Conservation (phyloP, 2,113 vertebrate species). For the Brachirus orientalis region DNA sequence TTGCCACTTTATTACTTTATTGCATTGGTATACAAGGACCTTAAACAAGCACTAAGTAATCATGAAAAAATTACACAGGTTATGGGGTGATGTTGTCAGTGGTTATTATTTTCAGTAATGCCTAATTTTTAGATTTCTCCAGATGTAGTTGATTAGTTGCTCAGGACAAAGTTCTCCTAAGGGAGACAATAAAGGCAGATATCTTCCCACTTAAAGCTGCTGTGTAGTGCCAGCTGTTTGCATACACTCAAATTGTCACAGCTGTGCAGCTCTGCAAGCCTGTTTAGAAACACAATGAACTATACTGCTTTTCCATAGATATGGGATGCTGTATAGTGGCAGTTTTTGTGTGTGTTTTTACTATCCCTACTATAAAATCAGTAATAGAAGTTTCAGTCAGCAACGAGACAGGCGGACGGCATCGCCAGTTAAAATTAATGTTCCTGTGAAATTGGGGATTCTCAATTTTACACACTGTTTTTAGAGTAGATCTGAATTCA, state of each 20-base stretch:
- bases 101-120: conserved; percentile 7
- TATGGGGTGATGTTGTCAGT: not conserved
- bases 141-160: conserved; percentile 37
- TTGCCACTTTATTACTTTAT: no score
- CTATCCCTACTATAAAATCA: conserved; percentile 51
- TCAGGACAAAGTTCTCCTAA: not conserved
- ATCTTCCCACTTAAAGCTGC: not conserved
- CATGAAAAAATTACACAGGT: conserved; percentile 9
- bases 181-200: not conserved
- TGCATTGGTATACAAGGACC: not conserved
- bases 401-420: conserved; percentile 35
- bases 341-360: conserved; percentile 31
- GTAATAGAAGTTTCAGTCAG: conserved; percentile 32
- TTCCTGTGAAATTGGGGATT: conserved; percentile 39
- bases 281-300: conserved; percentile 53
- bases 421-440: conserved; percentile 49
- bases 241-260: conserved; percentile 50
- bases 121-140: conserved; percentile 35
- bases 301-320: conserved; percentile 37
- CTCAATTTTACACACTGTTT: conserved; percentile 44
- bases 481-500: conserved; percentile 36
- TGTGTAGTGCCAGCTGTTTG: conserved; percentile 59
- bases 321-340: conserved; percentile 12
- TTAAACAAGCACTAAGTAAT: conserved; percentile 15
- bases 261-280: conserved; percentile 48